Evolutionary conservation across 2,888 invertebrate genomes (phyloP).

Genomic region (Amblyjoppa fuscipennis): DNA sequence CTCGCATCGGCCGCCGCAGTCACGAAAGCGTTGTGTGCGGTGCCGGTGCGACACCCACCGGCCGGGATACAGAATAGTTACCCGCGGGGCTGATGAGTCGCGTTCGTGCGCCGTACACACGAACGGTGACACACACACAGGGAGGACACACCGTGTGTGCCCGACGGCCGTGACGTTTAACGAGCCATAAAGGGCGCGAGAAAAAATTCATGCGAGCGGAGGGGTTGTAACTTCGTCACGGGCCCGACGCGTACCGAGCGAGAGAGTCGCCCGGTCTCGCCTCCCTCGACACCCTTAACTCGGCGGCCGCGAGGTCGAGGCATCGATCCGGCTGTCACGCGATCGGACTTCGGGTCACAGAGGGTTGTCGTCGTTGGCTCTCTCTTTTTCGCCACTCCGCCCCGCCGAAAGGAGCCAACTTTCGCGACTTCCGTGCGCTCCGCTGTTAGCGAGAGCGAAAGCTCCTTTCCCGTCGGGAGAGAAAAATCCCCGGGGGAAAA

Average conservation of each 20-base stretch:
- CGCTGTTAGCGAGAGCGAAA: too few relatives aligned
- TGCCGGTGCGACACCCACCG: not conserved
- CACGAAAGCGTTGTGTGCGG: not conserved
- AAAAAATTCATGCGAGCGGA: constrained; percentile 56
- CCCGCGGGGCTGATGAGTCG: constrained; percentile 44
- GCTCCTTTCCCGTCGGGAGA: too few relatives aligned
- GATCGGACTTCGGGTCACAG: constrained; percentile 39
- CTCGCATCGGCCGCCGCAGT: not conserved
- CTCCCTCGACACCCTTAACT: constrained; percentile 29
- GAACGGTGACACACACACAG: constrained; percentile 4
- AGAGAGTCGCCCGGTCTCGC: constrained; percentile 4
- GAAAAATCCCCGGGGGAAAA: not conserved
- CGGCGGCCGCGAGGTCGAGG: constrained; percentile 19
- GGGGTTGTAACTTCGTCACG: constrained; percentile 50
- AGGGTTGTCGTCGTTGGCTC: constrained; percentile 15
- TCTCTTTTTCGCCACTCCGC: not conserved
- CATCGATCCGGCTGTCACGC: constrained; percentile 45
- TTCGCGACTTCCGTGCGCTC: not conserved
- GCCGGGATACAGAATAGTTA: constrained; percentile 11
- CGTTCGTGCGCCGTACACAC: constrained; percentile 34
- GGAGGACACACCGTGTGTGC: not conserved
- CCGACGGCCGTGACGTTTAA: constrained; percentile 57
- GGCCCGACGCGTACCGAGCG: constrained; percentile 29
- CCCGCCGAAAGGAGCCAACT: not conserved
- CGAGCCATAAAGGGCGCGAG: constrained; percentile 64